Evolutionary conservation across 1,140 invertebrate species (phyloP), one percentile per base, ranked within the genome.

Genomic region (Octopus sinensis): DNA sequence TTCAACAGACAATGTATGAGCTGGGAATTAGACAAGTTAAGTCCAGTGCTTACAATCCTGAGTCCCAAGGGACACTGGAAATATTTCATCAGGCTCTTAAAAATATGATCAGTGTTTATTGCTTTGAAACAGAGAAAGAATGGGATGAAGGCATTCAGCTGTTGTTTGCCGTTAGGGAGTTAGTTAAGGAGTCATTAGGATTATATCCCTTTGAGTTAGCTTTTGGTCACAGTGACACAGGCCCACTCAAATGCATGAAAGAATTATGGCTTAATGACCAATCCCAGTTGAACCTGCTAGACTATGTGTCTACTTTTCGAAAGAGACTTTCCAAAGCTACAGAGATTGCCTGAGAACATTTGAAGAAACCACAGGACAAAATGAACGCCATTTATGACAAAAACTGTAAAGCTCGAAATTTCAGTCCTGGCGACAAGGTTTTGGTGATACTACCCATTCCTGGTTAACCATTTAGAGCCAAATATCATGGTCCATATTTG

Each of bases 51-150:
- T 79, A 82, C 52, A 76, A 79, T 68, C 76, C 81, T 0, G 53
- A 82, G 51, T 68, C 54, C 6, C 81, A 82, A 54, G 81, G 81
- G 6, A 30, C 77, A 62, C 4, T 82, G 10, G 81, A 82, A 30
- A 53, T 5, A 7, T 82, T 62, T 62, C 81, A 82, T 79, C 7
- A 54, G 30, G 4, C 76, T 51, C 54, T 82, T 52, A 79, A 79
- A 79, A 82, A 54, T 53, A 82, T 73, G 68, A 12, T 73, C 5
- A 9, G 68, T 2, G 68, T 17, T 10, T 17, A 73, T 73, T 73
- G 68, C 13, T 13, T 17, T 10, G 68, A 73, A 17, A 6, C 5
- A 7, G 5, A 73, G 68, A 13, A 73, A 6, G 5, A 73, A 12
- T 73, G 5, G 68, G 13, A 73, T 17, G 13, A 17, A 13, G 68